These are phyloP conservation scores for Aplysia californica DNA, from an alignment of 1,140 invertebrate species.

Conservation along the genomic window DNA sequence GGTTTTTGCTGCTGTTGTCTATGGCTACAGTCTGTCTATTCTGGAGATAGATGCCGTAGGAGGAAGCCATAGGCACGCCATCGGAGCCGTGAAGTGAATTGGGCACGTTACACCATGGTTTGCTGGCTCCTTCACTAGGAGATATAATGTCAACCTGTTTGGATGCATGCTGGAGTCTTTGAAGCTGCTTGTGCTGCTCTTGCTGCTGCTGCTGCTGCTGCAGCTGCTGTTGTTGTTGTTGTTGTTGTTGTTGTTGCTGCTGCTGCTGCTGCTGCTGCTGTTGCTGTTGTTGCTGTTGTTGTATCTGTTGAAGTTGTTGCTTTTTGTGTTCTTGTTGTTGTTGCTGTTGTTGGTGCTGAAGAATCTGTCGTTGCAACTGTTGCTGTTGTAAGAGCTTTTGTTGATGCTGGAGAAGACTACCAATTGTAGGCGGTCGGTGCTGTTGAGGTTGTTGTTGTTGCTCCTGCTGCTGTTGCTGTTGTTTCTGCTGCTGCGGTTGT, in stretches of 20 bases:
- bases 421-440: neutral
- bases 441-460: too few species aligned
- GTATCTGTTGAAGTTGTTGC: conserved; percentile 4
- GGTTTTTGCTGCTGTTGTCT: too few species aligned
- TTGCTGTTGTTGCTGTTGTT: neutral
- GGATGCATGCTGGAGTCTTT: neutral
- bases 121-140: neutral
- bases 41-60: too few species aligned
- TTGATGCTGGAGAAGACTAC: conserved; percentile 11
- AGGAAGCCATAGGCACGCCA: too few species aligned
- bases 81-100: too few species aligned
- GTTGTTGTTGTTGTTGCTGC: neutral
- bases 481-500: too few species aligned
- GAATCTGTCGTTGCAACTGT: conserved; percentile 13
- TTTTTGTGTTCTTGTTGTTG: conserved; percentile 13
- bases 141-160: neutral
- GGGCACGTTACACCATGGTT: too few species aligned
- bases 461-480: too few species aligned
- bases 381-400: conserved; percentile 26
- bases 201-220: too few species aligned
- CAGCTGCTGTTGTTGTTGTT: neutral
- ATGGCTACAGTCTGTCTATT: too few species aligned
- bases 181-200: neutral
- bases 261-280: conserved; percentile 19
- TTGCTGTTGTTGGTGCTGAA: conserved; percentile 20